phyloP scores from a whole-genome alignment of 2,113 vertebrate genomes.

The Chaetodon auriga region DNA sequence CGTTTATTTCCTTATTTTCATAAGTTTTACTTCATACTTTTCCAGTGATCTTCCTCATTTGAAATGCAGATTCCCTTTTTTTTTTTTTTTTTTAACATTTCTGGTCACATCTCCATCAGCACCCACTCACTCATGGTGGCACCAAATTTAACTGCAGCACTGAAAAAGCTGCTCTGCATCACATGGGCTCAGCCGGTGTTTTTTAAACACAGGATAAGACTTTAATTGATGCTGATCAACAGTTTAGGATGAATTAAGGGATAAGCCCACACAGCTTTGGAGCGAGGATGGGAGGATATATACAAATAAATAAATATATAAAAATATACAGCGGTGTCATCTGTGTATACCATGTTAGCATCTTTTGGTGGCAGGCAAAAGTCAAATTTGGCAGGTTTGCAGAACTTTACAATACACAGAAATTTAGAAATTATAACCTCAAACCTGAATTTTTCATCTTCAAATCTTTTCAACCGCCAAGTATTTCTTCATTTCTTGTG shows the following conservation, averaged over 20 bases:
- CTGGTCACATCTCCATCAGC: neutral
- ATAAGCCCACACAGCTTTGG: constrained; percentile 15
- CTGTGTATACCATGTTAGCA: neutral
- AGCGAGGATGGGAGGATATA: neutral
- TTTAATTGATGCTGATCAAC: constrained; percentile 47
- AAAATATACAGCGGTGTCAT: constrained; percentile 6
- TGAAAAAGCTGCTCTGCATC: neutral
- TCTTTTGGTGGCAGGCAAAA: neutral
- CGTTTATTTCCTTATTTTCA: too few relatives aligned
- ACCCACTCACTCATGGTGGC: neutral
- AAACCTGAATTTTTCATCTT: too few relatives aligned
- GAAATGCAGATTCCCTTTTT: neutral
- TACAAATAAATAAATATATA: neutral
- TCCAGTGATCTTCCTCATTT: neutral
- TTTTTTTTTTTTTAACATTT: neutral
- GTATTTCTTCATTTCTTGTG: neutral
- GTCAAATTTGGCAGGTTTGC: neutral
- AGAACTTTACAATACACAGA: neutral
- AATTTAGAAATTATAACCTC: neutral
- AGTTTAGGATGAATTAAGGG: constrained; percentile 31
- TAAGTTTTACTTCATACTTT: too few relatives aligned
- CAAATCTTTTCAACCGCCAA: neutral
- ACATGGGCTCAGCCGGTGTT: neutral
- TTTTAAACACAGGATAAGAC: constrained; percentile 43
- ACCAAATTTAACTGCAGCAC: neutral